A percentile compares a stretch with the other conserved stretches of the same genome.
Evolutionary conservation across 2,797 vertebrate species (phyloP).

Genomic region (Neomorphus geoffroyi): DNA sequence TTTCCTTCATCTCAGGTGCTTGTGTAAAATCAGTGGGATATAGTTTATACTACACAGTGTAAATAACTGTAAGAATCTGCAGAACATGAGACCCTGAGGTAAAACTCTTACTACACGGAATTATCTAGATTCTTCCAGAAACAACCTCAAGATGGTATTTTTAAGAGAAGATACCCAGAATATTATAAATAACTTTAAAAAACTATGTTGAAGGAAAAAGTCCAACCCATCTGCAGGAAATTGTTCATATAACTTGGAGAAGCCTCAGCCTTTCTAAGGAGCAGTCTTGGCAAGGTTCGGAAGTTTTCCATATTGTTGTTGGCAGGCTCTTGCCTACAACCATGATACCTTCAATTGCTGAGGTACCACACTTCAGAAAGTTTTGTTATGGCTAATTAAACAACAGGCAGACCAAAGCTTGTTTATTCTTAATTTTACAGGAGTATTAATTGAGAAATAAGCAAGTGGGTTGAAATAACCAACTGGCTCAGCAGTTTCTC

Average conservation of each 20-base stretch:
- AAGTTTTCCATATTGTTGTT: conserved; percentile 43
- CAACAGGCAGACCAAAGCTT: conserved; percentile 32
- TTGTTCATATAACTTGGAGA: conserved; percentile 47
- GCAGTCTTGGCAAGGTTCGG: conserved; percentile 19
- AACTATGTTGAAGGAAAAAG: conserved; percentile 8
- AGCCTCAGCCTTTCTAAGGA: conserved; percentile 44
- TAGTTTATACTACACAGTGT: background rate
- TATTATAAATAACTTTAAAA: conserved; percentile 10
- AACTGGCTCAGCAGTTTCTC: conserved; percentile 50
- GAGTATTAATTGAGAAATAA: conserved; percentile 63
- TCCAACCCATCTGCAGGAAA: conserved; percentile 22
- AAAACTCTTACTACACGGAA: background rate
- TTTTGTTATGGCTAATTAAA: conserved; percentile 64
- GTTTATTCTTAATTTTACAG: conserved; percentile 58
- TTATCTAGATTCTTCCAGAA: background rate
- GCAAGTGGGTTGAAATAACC: conserved; percentile 53
- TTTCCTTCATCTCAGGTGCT: background rate
- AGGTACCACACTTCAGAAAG: conserved; percentile 45
- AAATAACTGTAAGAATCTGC: background rate
- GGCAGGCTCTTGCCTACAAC: conserved; percentile 1
- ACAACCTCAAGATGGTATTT: background rate
- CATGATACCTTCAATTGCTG: conserved; percentile 11
- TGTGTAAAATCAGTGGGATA: background rate
- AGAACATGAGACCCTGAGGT: background rate
- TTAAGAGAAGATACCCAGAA: background rate